Evolutionary conservation across 2,888 invertebrate genomes (phyloP), one percentile per base, ranked within the genome.

Genomic region (Masnerella sp.): DNA sequence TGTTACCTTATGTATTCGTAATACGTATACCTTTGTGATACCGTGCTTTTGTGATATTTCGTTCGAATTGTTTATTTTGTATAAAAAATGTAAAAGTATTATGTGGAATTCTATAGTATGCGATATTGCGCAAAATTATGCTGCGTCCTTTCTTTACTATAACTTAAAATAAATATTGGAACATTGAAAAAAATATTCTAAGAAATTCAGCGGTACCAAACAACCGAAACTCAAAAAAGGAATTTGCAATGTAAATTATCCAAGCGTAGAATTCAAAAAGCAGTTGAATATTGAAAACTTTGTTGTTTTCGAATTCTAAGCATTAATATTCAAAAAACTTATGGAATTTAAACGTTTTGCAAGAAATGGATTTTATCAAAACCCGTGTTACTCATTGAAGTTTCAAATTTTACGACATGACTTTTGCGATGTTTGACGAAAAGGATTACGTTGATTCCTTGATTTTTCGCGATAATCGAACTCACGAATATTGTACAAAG

Each of bases 401-500:
- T 49, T 56, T 38, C 15, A 67, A 67, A 67, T 67, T 67, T 34
- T 67, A 58, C 17, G 42, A 67, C n/a, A 12, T 22, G 8, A 34
- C 17, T 32, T 38, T 45, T 18, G 45, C 45, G 54, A 7, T 25
- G 9, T 49, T 49, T 22, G 11, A 34, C 8, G 34, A 15, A 18
- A 7, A 38, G 25, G 7, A 2, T 59, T 30, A 9, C 17, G 25
- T 49, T 61, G 17, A 14, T 32, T 43, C 32, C 0, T 45, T 58
- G 7, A 51, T 51, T 62, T n/a, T 43, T 14, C 45, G 14, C 14
- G n/a, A 28, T 30, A 32, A 15, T 5, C 9, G 5, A 20, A 62
- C 15, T 15, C 43, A 30, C 34, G 15, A 58, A 52, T 56, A 47
- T 52, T 64, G 71, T 64, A 71, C 64, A 71, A 64, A 71, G 38